A percentile compares a stretch with the other conserved stretches of the same genome.
Evolutionary conservation across 1,140 invertebrate genomes (phyloP).

Genomic region (Adoxophyes honmai): DNA sequence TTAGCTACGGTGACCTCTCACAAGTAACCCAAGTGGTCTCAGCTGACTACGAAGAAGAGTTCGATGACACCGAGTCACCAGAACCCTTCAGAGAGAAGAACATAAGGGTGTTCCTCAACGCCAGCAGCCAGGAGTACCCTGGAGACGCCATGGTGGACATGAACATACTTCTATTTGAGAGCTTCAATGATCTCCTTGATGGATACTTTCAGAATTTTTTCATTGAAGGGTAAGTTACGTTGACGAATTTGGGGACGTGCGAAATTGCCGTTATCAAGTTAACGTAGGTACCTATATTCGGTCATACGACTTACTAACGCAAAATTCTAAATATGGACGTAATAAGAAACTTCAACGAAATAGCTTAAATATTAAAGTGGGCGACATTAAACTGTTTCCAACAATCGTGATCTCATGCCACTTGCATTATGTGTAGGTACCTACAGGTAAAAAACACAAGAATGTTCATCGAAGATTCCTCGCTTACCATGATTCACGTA

Average conservation of each 20-base stretch:
- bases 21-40: conserved; percentile 72
- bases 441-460: no score
- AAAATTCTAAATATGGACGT: no score
- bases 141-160: conserved; percentile 78
- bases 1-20: conserved; percentile 62
- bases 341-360: no score
- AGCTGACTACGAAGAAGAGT: conserved; percentile 55
- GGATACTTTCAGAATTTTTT: conserved; percentile 85
- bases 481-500: no score
- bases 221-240: conserved; percentile 77
- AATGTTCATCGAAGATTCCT: no score
- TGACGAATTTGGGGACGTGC: no score
- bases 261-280: neutral
- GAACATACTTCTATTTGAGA: conserved; percentile 87
- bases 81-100: conserved; percentile 65
- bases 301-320: no score
- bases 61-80: conserved; percentile 26
- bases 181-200: conserved; percentile 81
- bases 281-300: neutral
- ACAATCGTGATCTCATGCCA: no score
- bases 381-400: no score
- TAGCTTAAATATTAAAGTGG: no score
- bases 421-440: no score
- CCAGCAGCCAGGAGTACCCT: conserved; percentile 26
- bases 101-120: conserved; percentile 51